Evolutionary conservation across 2,797 vertebrate species (phyloP).

Genomic region (Microctenopoma stevenorrisi): DNA sequence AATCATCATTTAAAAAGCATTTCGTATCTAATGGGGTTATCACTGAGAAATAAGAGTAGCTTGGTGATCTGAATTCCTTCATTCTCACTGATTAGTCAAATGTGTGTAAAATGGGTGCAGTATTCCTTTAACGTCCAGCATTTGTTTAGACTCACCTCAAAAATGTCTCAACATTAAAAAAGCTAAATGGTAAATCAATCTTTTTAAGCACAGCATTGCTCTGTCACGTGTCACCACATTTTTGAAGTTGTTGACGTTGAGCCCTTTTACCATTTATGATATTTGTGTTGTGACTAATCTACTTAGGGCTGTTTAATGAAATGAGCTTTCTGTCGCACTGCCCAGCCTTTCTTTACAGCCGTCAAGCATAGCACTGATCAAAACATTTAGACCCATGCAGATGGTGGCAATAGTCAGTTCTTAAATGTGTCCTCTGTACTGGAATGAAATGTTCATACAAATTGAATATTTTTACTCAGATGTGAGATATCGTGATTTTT

Average conservation of each 20-base stretch:
- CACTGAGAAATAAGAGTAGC: no score
- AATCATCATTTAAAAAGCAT: no score
- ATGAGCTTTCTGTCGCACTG: conserved; percentile 23
- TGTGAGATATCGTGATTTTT: background rate
- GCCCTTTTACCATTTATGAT: conserved; percentile 14
- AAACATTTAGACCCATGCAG: conserved; percentile 1
- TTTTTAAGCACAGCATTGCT: no score
- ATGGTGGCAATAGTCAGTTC: background rate
- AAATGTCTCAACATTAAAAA: background rate
- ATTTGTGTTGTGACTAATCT: conserved; percentile 46
- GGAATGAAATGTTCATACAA: background rate
- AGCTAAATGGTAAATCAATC: no score
- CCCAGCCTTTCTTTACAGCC: conserved; percentile 21
- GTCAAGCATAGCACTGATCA: conserved; percentile 22
- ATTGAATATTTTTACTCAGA: background rate
- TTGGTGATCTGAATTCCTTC: no score
- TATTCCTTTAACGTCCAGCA: no score
- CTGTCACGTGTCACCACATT: background rate
- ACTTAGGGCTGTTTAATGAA: conserved; percentile 35
- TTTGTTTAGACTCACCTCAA: background rate
- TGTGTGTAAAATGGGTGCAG: background rate
- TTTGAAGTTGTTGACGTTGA: background rate
- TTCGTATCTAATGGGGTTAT: no score
- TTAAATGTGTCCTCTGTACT: background rate
- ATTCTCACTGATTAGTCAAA: no score